Evolutionary conservation across 2,888 invertebrate species (phyloP).

Genomic region (Copidosoma aretas): DNA sequence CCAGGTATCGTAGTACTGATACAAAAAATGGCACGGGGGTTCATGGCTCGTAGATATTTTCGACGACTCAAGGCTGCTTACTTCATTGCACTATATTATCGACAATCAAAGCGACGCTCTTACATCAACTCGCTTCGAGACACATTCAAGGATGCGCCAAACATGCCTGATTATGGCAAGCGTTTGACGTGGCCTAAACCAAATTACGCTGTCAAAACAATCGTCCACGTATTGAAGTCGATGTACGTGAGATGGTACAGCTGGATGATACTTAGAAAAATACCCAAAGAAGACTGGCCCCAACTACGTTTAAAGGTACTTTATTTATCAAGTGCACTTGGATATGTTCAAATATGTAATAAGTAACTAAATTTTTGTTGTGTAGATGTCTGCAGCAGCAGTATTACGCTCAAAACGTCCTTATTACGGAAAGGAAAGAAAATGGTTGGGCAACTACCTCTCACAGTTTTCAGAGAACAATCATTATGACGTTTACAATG

Average conservation of each 20-base stretch:
- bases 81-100: conserved; percentile 81
- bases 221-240: conserved; percentile 68
- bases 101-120: conserved; percentile 76
- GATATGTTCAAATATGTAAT: too few relatives aligned
- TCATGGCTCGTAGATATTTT: conserved; percentile 76
- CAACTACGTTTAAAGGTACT: conserved; percentile 77
- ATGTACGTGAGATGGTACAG: conserved; percentile 88
- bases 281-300: conserved; percentile 86
- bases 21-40: conserved; percentile 95
- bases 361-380: not conserved
- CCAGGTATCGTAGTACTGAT: conserved; percentile 90
- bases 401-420: conserved; percentile 72
- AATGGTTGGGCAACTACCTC: conserved; percentile 88
- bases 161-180: conserved; percentile 78
- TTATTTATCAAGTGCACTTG: not conserved
- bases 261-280: conserved; percentile 79
- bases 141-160: conserved; percentile 72
- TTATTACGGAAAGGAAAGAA: conserved; percentile 78
- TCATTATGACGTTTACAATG: conserved; percentile 70
- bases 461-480: conserved; percentile 73
- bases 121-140: conserved; percentile 73
- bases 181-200: conserved; percentile 82
- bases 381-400: conserved; percentile 74
- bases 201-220: conserved; percentile 72
- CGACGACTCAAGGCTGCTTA: conserved; percentile 86